Evolutionary conservation across 2,888 invertebrate species (phyloP).

Genomic region (Yponomeuta sedellus): DNA sequence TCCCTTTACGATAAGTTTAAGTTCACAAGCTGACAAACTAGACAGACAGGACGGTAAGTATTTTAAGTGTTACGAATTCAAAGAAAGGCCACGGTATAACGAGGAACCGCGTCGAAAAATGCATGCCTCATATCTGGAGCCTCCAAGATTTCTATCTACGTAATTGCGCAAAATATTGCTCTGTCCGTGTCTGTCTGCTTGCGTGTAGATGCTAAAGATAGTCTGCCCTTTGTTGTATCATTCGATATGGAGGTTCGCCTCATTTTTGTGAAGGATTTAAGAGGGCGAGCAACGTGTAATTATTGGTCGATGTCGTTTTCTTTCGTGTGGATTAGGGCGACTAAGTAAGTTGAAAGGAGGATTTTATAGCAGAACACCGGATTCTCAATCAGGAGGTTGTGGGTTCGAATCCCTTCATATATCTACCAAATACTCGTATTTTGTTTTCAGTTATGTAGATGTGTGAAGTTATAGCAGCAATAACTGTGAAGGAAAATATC

Average conservation of each 20-base stretch:
- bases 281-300: slow-evolving; percentile 9
- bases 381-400: too few relatives aligned
- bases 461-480: too few relatives aligned
- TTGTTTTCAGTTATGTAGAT: too few relatives aligned
- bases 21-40: too few relatives aligned
- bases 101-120: slow-evolving; percentile 26
- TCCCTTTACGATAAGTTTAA: too few relatives aligned
- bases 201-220: slow-evolving; percentile 36
- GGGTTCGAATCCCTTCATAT: too few relatives aligned
- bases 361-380: too few relatives aligned
- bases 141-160: slow-evolving; percentile 49
- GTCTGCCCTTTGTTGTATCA: slow-evolving; percentile 28
- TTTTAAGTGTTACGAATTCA: neutral
- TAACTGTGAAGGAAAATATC: too few relatives aligned
- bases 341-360: too few relatives aligned
- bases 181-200: slow-evolving; percentile 44
- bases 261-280: slow-evolving; percentile 13
- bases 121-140: slow-evolving; percentile 48
- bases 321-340: neutral
- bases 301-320: neutral
- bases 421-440: too few relatives aligned
- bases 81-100: neutral
- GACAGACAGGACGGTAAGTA: too few relatives aligned
- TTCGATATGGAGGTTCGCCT: slow-evolving; percentile 3
- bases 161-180: slow-evolving; percentile 65